A percentile compares a stretch with the other conserved stretches of the same genome.
These are phyloP conservation scores for Parnassius glacialis DNA, from an alignment of 2,888 invertebrate species.

Conservation along the genomic window DNA sequence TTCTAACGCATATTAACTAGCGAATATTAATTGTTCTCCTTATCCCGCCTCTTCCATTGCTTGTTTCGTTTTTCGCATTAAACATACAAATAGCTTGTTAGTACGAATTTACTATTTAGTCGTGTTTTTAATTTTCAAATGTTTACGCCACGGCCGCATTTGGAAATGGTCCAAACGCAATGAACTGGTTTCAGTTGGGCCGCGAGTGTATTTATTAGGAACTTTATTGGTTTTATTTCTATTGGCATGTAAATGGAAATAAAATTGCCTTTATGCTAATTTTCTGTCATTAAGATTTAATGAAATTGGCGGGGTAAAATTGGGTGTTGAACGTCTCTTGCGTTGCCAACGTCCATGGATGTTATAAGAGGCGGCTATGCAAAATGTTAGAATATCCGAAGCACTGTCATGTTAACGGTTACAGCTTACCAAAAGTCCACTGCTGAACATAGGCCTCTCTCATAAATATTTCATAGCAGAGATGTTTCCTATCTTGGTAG, in stretches of 20 bases:
- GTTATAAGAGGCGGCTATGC: too few relatives aligned
- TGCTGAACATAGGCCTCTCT: too few relatives aligned
- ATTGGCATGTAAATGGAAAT: slow-evolving; percentile 15
- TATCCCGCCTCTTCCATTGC: background rate
- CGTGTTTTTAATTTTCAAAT: slow-evolving; percentile 23
- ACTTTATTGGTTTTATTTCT: slow-evolving; percentile 21
- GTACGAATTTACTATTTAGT: slow-evolving; percentile 7
- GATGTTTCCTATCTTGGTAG: too few relatives aligned
- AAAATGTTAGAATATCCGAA: too few relatives aligned
- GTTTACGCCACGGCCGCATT: slow-evolving; percentile 13
- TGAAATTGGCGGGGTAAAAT: too few relatives aligned
- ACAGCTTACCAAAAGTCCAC: too few relatives aligned
- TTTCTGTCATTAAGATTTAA: slow-evolving; percentile 5
- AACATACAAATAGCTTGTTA: slow-evolving; percentile 1
- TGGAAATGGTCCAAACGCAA: slow-evolving; percentile 20
- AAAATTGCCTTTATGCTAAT: slow-evolving; percentile 18
- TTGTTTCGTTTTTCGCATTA: background rate
- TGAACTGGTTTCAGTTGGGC: slow-evolving; percentile 10
- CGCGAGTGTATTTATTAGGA: slow-evolving; percentile 16
- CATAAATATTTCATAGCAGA: too few relatives aligned
- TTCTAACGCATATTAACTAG: background rate
- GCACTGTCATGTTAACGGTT: too few relatives aligned
- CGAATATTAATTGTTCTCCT: background rate
- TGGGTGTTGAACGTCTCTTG: too few relatives aligned
- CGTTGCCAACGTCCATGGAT: background rate